phyloP scores from a whole-genome alignment of 2,888 invertebrate species.

The Pandemis corylana region DNA sequence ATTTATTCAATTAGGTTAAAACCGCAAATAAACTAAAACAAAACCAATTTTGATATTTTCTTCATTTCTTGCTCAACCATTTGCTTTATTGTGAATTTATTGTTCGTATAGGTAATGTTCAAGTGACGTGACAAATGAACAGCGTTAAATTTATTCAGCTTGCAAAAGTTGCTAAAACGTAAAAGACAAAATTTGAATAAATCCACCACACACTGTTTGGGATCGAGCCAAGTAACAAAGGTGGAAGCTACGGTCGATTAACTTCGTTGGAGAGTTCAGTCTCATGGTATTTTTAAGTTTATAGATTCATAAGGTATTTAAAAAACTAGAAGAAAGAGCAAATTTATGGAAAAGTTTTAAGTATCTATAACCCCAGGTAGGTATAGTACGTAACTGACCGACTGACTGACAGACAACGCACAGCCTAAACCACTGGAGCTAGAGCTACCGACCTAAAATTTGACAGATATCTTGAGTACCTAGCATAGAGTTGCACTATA shows the following conservation, averaged over 20 bases:
- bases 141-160: not conserved
- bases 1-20: not conserved
- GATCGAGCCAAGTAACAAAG: slow-evolving; percentile 27
- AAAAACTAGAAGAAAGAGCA: too few relatives aligned
- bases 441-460: too few relatives aligned
- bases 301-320: too few relatives aligned
- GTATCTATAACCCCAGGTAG: too few relatives aligned
- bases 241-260: slow-evolving; percentile 26
- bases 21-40: not conserved
- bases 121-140: not conserved
- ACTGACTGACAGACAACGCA: too few relatives aligned
- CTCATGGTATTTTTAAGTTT: not conserved
- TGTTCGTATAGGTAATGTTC: not conserved
- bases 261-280: slow-evolving; percentile 9
- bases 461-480: too few relatives aligned
- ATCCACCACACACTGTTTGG: slow-evolving; percentile 17
- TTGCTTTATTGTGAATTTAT: not conserved
- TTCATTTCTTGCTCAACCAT: not conserved
- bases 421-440: too few relatives aligned
- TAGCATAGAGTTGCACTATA: too few relatives aligned
- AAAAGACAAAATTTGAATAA: slow-evolving; percentile 14
- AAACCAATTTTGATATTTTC: not conserved
- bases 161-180: not conserved
- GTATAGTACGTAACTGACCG: too few relatives aligned
- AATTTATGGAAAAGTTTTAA: not conserved